phyloP scores from a whole-genome alignment of 2,113 vertebrate species.

The Mormyrus iriodes region DNA sequence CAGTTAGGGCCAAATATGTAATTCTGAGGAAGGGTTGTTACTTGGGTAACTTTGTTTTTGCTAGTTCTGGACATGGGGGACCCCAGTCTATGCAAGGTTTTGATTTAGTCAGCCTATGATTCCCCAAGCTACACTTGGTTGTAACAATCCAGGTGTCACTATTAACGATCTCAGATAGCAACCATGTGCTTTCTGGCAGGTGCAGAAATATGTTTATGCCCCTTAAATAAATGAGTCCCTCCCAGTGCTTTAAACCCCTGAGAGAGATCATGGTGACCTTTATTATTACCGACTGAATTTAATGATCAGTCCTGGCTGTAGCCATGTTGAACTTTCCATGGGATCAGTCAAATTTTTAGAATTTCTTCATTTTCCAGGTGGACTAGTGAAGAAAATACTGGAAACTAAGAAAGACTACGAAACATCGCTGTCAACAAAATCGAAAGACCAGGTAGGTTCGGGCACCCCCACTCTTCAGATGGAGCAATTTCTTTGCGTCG shows the following conservation, averaged over 20 bases:
- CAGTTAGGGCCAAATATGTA: background rate
- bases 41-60: background rate
- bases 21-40: background rate
- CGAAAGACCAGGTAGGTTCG: constrained; percentile 68
- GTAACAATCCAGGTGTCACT: background rate
- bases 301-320: background rate
- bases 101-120: background rate
- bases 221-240: background rate
- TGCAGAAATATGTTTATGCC: background rate
- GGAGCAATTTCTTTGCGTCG: background rate
- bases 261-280: background rate
- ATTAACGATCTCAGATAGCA: background rate
- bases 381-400: constrained; percentile 88
- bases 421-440: constrained; percentile 53
- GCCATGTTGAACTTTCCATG: background rate
- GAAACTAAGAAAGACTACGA: constrained; percentile 94
- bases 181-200: background rate
- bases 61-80: background rate
- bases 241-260: background rate
- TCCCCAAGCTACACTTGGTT: background rate
- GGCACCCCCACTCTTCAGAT: background rate
- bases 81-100: background rate
- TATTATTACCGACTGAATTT: background rate
- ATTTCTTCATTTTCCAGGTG: constrained; percentile 59
- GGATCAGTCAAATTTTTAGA: background rate